Evolutionary conservation across 2,113 vertebrate species (phyloP).

Genomic region (Trinectes maculatus): DNA sequence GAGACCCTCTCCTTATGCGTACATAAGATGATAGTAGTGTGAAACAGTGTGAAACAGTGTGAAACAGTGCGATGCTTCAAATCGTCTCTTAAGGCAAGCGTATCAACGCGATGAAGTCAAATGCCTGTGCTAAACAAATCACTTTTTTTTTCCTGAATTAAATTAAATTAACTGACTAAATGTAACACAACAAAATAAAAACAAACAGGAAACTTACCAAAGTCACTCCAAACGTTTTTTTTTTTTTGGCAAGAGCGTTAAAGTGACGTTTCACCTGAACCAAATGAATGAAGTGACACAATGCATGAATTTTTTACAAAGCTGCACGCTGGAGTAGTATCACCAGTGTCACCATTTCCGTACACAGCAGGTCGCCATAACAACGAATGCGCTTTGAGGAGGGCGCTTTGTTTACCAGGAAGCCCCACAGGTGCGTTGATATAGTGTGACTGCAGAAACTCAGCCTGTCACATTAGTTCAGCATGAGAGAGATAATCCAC

Average conservation of each 20-base stretch:
- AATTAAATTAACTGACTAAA: background rate
- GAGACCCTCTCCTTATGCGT: background rate
- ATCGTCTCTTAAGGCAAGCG: too few relatives aligned
- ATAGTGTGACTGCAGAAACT: background rate
- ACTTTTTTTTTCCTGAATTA: too few relatives aligned
- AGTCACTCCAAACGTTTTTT: background rate
- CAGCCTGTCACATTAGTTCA: slow-evolving; percentile 26
- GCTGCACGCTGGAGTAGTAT: slow-evolving; percentile 10
- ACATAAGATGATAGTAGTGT: too few relatives aligned
- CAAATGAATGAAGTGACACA: slow-evolving; percentile 3
- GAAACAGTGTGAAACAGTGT: too few relatives aligned
- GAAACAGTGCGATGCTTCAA: background rate
- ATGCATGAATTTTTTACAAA: slow-evolving; percentile 44
- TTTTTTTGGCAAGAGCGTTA: background rate
- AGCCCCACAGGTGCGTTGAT: background rate
- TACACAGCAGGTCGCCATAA: slow-evolving; percentile 69
- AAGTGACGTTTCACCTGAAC: background rate
- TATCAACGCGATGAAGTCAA: too few relatives aligned
- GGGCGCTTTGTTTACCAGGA: slow-evolving; percentile 5
- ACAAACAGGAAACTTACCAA: slow-evolving; percentile 24
- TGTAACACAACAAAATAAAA: background rate
- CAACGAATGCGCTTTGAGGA: slow-evolving; percentile 25
- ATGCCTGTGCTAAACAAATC: too few relatives aligned
- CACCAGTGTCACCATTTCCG: slow-evolving; percentile 56
- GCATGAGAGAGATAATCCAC: slow-evolving; percentile 56